These are phyloP conservation scores for Lasiurus cinereus DNA, from an alignment of 2,113 vertebrate species.

Conservation along the genomic window DNA sequence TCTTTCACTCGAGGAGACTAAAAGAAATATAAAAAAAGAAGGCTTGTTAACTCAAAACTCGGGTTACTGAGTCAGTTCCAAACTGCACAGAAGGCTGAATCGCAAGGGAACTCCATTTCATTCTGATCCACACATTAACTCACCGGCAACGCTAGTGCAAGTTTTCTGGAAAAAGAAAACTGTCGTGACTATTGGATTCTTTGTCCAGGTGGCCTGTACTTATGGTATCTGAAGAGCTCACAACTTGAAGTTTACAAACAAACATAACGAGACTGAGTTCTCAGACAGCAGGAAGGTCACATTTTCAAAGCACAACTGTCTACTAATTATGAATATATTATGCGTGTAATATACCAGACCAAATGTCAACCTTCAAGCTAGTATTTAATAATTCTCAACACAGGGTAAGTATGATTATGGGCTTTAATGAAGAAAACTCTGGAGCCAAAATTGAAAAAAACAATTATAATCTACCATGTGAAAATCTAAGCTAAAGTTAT, in stretches of 20 bases:
- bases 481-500: constrained; percentile 31
- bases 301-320: constrained; percentile 41
- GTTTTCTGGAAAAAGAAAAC: constrained; percentile 48
- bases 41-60: constrained; percentile 46
- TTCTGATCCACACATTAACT: constrained; percentile 20
- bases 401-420: background rate
- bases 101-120: background rate
- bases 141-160: background rate
- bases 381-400: background rate
- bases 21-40: constrained; percentile 84
- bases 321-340: background rate
- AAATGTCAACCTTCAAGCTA: constrained; percentile 25
- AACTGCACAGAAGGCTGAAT: background rate
- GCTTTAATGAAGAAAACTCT: background rate
- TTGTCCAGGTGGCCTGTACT: background rate
- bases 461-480: background rate
- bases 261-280: background rate
- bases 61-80: background rate
- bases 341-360: background rate
- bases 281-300: background rate
- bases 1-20: constrained; percentile 99
- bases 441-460: background rate
- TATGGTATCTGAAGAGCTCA: background rate
- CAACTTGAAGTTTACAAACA: background rate
- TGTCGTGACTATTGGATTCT: background rate